Evolutionary conservation across 2,797 vertebrate genomes (phyloP).

Genomic region (Spinibarbus caldwelli): DNA sequence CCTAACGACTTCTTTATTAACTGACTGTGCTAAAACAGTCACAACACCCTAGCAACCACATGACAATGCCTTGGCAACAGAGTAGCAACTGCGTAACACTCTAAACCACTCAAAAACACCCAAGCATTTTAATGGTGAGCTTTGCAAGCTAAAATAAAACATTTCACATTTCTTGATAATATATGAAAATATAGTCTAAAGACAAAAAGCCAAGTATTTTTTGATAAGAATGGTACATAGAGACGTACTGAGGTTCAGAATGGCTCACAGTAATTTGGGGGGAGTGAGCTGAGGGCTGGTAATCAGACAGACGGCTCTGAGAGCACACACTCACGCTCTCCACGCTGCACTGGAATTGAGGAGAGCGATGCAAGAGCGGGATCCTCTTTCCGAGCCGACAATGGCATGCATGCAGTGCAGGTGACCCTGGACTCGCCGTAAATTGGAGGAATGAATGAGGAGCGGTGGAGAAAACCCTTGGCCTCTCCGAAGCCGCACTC

Average conservation of each 20-base stretch:
- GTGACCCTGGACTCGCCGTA: slow-evolving; percentile 9
- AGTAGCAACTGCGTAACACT: neutral
- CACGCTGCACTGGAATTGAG: slow-evolving; percentile 31
- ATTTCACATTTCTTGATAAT: neutral
- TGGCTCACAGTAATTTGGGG: neutral
- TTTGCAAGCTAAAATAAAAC: neutral
- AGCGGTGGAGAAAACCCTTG: slow-evolving; percentile 14
- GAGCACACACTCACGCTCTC: slow-evolving; percentile 30
- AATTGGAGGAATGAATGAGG: slow-evolving; percentile 51
- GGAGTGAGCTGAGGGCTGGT: neutral
- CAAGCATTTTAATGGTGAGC: neutral
- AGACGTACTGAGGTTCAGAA: neutral
- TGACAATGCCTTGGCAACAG: neutral
- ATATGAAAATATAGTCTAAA: slow-evolving; percentile 26
- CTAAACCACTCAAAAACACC: neutral
- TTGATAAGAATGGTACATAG: neutral
- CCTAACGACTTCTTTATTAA: neutral
- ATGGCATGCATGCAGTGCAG: neutral
- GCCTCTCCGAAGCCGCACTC: slow-evolving; percentile 35
- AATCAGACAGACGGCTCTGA: slow-evolving; percentile 22
- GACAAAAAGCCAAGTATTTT: neutral
- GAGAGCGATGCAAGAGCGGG: slow-evolving; percentile 41
- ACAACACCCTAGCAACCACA: neutral
- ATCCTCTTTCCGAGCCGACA: slow-evolving; percentile 9
- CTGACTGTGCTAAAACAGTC: neutral